Evolutionary conservation across 2,113 vertebrate species (phyloP), one percentile per base, ranked within the genome.

Genomic region (Xiphophorus couchianus): DNA sequence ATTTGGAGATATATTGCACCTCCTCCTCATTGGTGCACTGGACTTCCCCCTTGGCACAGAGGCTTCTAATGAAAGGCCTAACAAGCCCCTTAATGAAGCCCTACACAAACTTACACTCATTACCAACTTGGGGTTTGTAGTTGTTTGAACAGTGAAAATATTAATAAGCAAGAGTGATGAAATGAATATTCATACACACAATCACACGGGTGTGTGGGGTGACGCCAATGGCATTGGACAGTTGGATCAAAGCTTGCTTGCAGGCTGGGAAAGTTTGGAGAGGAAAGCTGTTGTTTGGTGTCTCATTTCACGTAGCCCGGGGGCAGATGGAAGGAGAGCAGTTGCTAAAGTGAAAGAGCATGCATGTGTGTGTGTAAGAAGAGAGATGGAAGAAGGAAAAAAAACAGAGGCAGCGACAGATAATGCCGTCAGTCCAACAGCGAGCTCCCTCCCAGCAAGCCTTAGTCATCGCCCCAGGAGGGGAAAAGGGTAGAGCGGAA

Each of bases 241-340:
- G 88, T 81, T 76, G 86, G 90, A 94, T 95, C 94, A 95, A 95
- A 95, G 94, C 83, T 65, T 31, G 73, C 67, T 84, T 89, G 88
- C 88, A 93, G 93, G 94, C 93, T 94, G 94, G 94, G 92, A 94
- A 95, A 94, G 93, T 95, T 95, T 93, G 91, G 92, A 92, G 92
- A 93, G 92, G 89, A 92, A 93, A 94, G 93, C 94, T 93, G 93
- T 94, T 94, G 93, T 95, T 94, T 93, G 92, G 94, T 93, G 92
- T 95, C 92, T 94, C 89, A 84, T 95, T 94, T 95, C 93, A 93
- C 86, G 73, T 91, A 84, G 94, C 94, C 93, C 79, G 88, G 3
- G 90, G 94, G 93, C 92, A 93, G 84, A 87, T 83, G 85, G 88
- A 88, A 84, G 80, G 79, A 74, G 74, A 83, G 78, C 70, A 79